phyloP scores from a whole-genome alignment of 2,797 vertebrate genomes.

The Acrocephalus scirpaceus region DNA sequence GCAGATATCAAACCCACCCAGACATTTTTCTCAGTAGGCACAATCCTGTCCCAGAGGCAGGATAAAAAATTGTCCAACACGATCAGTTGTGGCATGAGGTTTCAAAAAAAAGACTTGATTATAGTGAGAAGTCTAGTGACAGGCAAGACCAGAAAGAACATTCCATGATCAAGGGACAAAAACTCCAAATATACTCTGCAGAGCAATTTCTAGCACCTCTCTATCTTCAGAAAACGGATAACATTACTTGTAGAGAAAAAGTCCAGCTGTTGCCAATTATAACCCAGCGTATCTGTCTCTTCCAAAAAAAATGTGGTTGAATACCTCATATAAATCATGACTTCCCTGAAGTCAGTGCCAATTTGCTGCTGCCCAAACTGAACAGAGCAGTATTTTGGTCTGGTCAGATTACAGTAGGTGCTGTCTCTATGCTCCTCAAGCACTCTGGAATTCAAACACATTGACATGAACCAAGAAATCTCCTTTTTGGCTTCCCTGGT shows the following conservation, averaged over 20 bases:
- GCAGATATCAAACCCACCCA: not conserved
- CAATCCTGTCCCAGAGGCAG: not conserved
- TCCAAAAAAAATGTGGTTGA: not conserved
- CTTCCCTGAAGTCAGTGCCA: not conserved
- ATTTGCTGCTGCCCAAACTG: not conserved
- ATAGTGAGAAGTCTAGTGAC: not conserved
- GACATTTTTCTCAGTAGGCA: not conserved
- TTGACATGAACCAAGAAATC: not conserved
- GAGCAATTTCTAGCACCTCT: not conserved
- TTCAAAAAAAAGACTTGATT: not conserved
- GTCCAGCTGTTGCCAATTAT: not conserved
- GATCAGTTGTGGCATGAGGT: rapidly evolving
- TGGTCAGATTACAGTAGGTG: not conserved
- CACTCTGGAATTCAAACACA: not conserved
- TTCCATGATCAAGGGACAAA: not conserved
- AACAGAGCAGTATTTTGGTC: not conserved
- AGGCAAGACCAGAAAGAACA: not conserved
- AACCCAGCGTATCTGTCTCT: not conserved
- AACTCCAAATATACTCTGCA: not conserved
- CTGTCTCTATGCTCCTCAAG: not conserved
- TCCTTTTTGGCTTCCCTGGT: not conserved
- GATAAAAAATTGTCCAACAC: not conserved
- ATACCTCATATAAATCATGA: not conserved
- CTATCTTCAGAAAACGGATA: not conserved
- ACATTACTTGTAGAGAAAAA: not conserved